Percentiles rank a stretch among this genome's conserved stretches.
These are phyloP conservation scores for Nephrocerus scutellatus DNA, from an alignment of 2,888 invertebrate genomes.

Conservation along the genomic window DNA sequence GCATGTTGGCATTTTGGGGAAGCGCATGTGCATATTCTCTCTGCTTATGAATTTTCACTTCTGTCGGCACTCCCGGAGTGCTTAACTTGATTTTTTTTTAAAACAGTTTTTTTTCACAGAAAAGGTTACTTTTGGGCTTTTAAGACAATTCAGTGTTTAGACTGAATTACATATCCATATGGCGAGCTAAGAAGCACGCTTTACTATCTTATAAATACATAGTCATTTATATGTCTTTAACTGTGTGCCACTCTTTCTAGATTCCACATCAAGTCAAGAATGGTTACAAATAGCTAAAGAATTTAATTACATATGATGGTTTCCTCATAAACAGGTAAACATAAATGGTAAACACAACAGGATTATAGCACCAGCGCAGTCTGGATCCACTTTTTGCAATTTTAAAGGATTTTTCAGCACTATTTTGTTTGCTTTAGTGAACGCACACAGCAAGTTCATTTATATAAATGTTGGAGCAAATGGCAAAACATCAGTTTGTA, in stretches of 20 bases:
- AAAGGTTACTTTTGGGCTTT: too few relatives aligned
- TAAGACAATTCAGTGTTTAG: too few relatives aligned
- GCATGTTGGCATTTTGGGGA: too few relatives aligned
- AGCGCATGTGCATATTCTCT: too few relatives aligned
- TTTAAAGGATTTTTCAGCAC: slow-evolving; percentile 14
- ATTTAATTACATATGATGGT: slow-evolving; percentile 12
- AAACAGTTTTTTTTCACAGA: too few relatives aligned
- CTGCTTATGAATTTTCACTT: too few relatives aligned
- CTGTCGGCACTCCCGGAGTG: too few relatives aligned
- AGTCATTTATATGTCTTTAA: too few relatives aligned
- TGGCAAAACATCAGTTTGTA: slow-evolving; percentile 14
- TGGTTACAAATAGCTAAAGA: slow-evolving; percentile 7
- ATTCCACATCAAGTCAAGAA: slow-evolving; percentile 1
- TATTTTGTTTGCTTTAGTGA: slow-evolving; percentile 8
- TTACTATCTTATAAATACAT: too few relatives aligned
- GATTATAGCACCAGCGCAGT: slow-evolving; percentile 9
- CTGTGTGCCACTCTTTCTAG: not conserved
- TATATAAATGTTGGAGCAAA: slow-evolving; percentile 13
- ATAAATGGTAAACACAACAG: slow-evolving; percentile 11
- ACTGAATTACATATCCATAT: too few relatives aligned
- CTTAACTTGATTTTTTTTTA: too few relatives aligned
- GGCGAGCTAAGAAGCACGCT: too few relatives aligned
- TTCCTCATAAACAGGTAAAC: slow-evolving; percentile 9
- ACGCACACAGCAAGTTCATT: slow-evolving; percentile 11
- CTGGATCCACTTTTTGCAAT: slow-evolving; percentile 9